Conservation (phyloP, 2,888 invertebrate species). For the Cheilosia scutellata region DNA sequence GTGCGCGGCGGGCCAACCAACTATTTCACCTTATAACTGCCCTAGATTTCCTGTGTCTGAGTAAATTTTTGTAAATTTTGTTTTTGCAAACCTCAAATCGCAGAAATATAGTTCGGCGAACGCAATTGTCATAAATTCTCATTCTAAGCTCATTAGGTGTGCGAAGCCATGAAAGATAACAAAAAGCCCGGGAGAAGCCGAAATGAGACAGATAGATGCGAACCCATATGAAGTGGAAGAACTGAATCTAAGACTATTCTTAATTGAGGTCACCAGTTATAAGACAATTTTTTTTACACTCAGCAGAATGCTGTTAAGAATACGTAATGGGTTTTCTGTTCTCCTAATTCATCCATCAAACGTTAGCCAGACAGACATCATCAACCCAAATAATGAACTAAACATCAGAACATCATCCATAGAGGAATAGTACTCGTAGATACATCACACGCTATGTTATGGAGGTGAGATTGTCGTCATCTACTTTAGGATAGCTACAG, state of each 20-base stretch:
- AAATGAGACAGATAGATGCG: slow-evolving; percentile 20
- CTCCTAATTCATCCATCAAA: slow-evolving; percentile 49
- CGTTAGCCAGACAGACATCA: slow-evolving; percentile 27
- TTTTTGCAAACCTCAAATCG: slow-evolving; percentile 27
- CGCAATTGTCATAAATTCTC: slow-evolving; percentile 47
- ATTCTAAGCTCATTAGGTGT: slow-evolving; percentile 70
- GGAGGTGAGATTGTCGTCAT: slow-evolving; percentile 19
- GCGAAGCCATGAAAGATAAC: slow-evolving; percentile 58
- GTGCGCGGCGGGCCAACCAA: not conserved
- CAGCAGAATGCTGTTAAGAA: slow-evolving; percentile 60
- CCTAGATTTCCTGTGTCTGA: slow-evolving; percentile 37
- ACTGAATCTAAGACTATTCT: slow-evolving; percentile 55
- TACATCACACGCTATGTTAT: slow-evolving; percentile 14
- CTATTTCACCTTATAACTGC: slow-evolving; percentile 49
- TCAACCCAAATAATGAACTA: slow-evolving; percentile 59
- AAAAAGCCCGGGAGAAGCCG: slow-evolving; percentile 30
- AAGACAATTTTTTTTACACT: slow-evolving; percentile 73
- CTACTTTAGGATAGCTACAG: not conserved
- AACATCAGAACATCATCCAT: not conserved
- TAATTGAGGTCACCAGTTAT: slow-evolving; percentile 74
- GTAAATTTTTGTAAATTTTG: slow-evolving; percentile 13
- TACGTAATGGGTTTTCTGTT: slow-evolving; percentile 63
- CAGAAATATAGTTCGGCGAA: slow-evolving; percentile 19
- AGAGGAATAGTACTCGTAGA: slow-evolving; percentile 1
- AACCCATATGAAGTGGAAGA: slow-evolving; percentile 23